Percentiles rank a stretch among this genome's conserved stretches.
Conservation (phyloP, 2,888 invertebrate species). For the Julus scanicus region DNA sequence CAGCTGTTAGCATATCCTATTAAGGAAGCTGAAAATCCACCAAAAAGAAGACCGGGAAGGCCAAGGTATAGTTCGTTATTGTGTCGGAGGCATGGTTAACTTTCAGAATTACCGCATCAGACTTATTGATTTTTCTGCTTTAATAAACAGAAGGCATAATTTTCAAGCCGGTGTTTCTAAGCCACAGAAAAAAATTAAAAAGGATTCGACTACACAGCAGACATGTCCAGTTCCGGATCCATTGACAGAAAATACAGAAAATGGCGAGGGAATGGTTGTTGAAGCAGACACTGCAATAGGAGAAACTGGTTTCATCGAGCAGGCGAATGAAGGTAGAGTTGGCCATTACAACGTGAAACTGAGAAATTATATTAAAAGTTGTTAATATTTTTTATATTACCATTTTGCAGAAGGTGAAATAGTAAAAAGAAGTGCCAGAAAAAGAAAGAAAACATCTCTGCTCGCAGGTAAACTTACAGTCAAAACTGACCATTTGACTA, state of each 20-base stretch:
- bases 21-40: constrained; percentile 60
- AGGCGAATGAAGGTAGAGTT: constrained; percentile 64
- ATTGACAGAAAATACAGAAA: not conserved
- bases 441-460: constrained; percentile 61
- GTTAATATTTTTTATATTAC: not conserved
- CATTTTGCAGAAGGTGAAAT: constrained; percentile 63
- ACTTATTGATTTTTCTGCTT: not conserved
- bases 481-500: no score
- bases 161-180: not conserved
- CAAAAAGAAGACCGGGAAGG: constrained; percentile 59
- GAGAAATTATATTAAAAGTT: no score
- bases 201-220: not conserved
- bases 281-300: not conserved
- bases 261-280: not conserved
- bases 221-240: not conserved
- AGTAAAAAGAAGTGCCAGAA: constrained; percentile 65
- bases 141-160: constrained; percentile 12
- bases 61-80: constrained; percentile 55
- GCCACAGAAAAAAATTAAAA: not conserved
- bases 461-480: not conserved
- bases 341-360: not conserved
- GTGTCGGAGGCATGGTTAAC: not conserved
- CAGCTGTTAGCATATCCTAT: constrained; percentile 66
- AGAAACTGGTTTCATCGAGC: constrained; percentile 63
- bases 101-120: not conserved